phyloP scores from a whole-genome alignment of 92 coral and sea anemone species.

The Pocillopora meandrina region DNA sequence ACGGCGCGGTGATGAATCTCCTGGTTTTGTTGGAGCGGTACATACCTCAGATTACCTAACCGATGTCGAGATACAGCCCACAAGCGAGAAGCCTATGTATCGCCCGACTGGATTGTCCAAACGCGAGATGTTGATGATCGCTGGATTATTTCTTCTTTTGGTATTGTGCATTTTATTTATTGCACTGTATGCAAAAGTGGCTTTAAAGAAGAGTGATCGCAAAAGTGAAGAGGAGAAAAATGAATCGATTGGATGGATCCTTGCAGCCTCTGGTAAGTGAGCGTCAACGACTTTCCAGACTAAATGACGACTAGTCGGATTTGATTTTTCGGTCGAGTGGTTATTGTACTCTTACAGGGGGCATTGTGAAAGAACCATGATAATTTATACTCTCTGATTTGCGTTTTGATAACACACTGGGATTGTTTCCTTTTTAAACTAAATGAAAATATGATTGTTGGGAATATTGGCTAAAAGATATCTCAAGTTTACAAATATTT shows the following conservation, averaged over 20 bases:
- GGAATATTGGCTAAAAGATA: no score
- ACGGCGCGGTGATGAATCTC: slow-evolving; percentile 20
- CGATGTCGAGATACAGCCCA: slow-evolving; percentile 8
- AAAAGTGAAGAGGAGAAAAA: background rate
- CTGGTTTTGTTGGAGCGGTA: slow-evolving; percentile 1
- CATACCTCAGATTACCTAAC: background rate
- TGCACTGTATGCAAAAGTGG: slow-evolving; percentile 30
- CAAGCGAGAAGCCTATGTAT: slow-evolving; percentile 12
- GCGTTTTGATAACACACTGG: no score
- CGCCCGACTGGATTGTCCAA: slow-evolving; percentile 18
- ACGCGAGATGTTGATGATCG: slow-evolving; percentile 52
- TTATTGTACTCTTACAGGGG: no score
- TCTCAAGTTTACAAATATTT: no score
- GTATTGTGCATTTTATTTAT: slow-evolving; percentile 43
- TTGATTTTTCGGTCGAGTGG: no score
- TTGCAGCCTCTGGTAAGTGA: slow-evolving; percentile 21
- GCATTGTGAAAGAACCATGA: no score
- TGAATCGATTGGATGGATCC: background rate
- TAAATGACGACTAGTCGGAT: no score
- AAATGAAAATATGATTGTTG: no score
- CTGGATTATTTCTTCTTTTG: slow-evolving; percentile 24
- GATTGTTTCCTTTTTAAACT: no score
- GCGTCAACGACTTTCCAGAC: background rate
- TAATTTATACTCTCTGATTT: no score
- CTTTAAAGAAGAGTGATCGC: background rate